Evolutionary conservation across 1,140 invertebrate genomes (phyloP).

Genomic region (Cyclargus thomasi): DNA sequence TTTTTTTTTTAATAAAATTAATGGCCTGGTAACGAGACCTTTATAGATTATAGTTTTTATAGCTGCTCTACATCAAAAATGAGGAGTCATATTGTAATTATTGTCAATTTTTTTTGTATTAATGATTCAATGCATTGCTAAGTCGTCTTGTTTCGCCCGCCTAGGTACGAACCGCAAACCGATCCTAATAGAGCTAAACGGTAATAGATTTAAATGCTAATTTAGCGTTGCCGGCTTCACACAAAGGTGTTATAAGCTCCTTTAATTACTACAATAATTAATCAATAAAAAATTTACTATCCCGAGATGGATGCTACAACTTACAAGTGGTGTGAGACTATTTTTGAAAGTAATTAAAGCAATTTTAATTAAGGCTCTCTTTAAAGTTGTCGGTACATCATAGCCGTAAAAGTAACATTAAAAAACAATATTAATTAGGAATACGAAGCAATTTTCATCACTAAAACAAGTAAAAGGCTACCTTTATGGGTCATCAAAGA

Average conservation of each 20-base stretch:
- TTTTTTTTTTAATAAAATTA: too few species aligned
- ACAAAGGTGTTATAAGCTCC: not conserved
- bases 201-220: too few species aligned
- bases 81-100: too few species aligned
- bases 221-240: not conserved
- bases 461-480: slow-evolving; percentile 21
- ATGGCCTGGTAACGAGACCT: too few species aligned
- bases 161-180: too few species aligned
- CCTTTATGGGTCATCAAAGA: slow-evolving; percentile 39
- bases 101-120: too few species aligned
- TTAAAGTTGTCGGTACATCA: not conserved
- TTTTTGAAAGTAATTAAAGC: not conserved
- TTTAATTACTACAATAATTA: not conserved
- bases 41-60: too few species aligned
- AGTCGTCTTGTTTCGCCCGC: too few species aligned
- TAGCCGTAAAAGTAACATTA: not conserved
- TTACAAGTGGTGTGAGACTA: not conserved
- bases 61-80: too few species aligned
- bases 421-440: slow-evolving; percentile 8
- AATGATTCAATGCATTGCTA: too few species aligned
- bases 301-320: not conserved
- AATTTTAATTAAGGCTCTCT: not conserved
- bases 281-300: not conserved
- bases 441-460: slow-evolving; percentile 19
- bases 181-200: too few species aligned